Evolutionary conservation across 2,113 vertebrate species (phyloP), one percentile per base, ranked within the genome.

Genomic region (Pipa parva): DNA sequence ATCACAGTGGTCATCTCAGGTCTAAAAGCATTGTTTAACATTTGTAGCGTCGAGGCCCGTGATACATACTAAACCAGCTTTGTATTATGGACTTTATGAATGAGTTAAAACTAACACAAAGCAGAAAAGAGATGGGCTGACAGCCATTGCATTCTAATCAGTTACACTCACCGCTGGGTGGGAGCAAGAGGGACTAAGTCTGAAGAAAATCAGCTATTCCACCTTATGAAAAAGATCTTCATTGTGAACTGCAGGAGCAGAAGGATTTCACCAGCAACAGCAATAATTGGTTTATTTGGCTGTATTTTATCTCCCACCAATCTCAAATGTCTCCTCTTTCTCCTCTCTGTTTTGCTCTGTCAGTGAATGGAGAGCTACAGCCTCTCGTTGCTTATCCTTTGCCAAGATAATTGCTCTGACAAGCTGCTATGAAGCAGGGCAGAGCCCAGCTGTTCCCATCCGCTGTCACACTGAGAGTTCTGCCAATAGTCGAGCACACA

Each of bases 391-490:
- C 75, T 54, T 77, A 67, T 17, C 73, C 80, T 78, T 68, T 66
- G 20, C 78, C 75, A 73, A 81, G 80, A 83, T 79, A 76, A 82
- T 59, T 75, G 85, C 81, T 87, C 78, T 75, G 81, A 78, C 64
- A 66, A 78, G 82, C 79, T 51, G 76, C 75, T 84, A 79, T 18
- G 78, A 82, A 77, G 79, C 84, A 55, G 72, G 66, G 83, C 82
- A 78, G 74, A 75, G 74, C 81, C 77, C 81, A 84, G 84, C 85
- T 87, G 84, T 86, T 63, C 87, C 72, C 33, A 69, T 79, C 76
- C 79, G 84, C 80, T 85, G 84, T 77, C 86, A 89, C 25, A 62
- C 54, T 72, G 70, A 75, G 82, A 83, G 65, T 70, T 79, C 85
- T 85, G 86, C 84, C 84, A 83, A 83, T 72, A 79, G 78, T 77